These are phyloP conservation scores for Balaenoptera acutorostrata DNA, from an alignment of 2,113 vertebrate species.

Conservation along the genomic window DNA sequence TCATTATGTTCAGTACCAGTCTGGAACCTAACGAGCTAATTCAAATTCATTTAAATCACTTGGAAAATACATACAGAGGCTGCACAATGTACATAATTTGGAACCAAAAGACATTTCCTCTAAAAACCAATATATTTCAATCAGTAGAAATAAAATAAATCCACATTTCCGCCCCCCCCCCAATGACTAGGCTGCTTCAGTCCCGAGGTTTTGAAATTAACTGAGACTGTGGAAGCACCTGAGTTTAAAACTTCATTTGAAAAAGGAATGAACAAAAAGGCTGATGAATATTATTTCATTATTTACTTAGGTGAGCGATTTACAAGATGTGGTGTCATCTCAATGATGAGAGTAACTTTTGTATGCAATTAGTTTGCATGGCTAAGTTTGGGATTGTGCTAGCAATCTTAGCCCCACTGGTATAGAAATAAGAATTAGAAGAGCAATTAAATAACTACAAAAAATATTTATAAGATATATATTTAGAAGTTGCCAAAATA, in stretches of 20 bases:
- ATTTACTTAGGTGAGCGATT: conserved; percentile 12
- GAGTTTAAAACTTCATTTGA: conserved; percentile 18
- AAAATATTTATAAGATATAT: not conserved
- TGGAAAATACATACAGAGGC: conserved; percentile 59
- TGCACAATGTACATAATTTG: conserved; percentile 63
- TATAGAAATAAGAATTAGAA: not conserved
- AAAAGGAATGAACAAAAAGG: conserved; percentile 2
- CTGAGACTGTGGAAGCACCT: not conserved
- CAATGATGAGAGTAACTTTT: not conserved
- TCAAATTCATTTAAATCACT: conserved; percentile 83
- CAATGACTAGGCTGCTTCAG: not conserved
- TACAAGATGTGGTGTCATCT: not conserved
- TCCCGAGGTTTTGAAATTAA: not conserved
- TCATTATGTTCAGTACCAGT: conserved; percentile 80
- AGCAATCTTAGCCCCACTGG: not conserved
- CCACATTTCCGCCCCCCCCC: fast-evolving
- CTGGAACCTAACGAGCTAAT: conserved; percentile 82
- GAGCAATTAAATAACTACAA: not conserved
- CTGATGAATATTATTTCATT: conserved; percentile 6
- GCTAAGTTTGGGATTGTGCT: not conserved
- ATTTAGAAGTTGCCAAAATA: not conserved
- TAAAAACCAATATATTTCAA: conserved; percentile 63
- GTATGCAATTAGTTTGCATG: not conserved
- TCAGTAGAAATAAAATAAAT: conserved; percentile 59
- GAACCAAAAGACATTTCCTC: conserved; percentile 56